phyloP scores from a whole-genome alignment of 2,113 vertebrate species.

The Lepisosteus osseus region DNA sequence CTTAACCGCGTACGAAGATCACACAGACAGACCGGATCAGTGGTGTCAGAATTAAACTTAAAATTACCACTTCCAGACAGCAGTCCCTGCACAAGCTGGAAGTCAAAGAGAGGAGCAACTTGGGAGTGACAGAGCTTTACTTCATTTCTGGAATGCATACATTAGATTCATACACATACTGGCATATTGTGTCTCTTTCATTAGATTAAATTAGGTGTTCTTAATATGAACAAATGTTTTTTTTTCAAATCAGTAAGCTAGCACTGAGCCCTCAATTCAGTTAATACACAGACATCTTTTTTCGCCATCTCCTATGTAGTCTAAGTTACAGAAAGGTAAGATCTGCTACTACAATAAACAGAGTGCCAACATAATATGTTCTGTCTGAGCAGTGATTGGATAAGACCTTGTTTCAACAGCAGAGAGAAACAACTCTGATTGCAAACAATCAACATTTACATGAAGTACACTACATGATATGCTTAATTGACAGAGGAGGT shows the following conservation, averaged over 20 bases:
- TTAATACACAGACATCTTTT: neutral
- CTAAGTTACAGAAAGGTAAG: neutral
- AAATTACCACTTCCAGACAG: conserved; percentile 74
- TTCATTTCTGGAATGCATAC: conserved; percentile 54
- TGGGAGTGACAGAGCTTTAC: conserved; percentile 68
- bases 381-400: no score
- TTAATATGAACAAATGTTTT: conserved; percentile 59
- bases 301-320: neutral
- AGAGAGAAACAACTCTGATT: no score
- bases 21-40: conserved; percentile 67
- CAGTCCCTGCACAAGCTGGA: conserved; percentile 52
- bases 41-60: conserved; percentile 62
- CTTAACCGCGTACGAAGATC: conserved; percentile 61
- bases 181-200: conserved; percentile 54
- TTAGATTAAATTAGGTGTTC: conserved; percentile 60
- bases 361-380: no score
- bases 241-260: conserved; percentile 54
- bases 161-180: conserved; percentile 60
- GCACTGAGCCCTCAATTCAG: conserved; percentile 14
- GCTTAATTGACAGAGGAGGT: no score
- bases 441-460: no score
- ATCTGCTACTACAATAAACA: neutral
- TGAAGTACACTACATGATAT: no score
- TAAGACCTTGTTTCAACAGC: no score
- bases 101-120: conserved; percentile 66